Evolutionary conservation across 2,888 invertebrate species (phyloP).

Genomic region (Eupithecia tripunctaria): DNA sequence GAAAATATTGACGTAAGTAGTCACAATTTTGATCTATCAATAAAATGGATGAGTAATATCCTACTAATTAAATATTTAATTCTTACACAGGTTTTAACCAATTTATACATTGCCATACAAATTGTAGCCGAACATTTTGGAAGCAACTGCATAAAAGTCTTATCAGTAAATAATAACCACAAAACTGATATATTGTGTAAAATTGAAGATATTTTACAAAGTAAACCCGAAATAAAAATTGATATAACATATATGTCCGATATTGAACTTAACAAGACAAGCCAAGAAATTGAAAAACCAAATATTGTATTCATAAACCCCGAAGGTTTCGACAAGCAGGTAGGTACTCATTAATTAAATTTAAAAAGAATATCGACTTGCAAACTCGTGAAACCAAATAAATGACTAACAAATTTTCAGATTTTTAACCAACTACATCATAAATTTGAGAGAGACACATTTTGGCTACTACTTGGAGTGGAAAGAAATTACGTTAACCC

Average conservation of each 20-base stretch:
- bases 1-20: conserved; percentile 19
- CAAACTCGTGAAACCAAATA: background rate
- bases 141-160: conserved; percentile 15
- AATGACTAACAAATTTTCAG: conserved; percentile 7
- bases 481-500: conserved; percentile 9
- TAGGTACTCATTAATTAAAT: conserved; percentile 8
- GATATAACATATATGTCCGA: conserved; percentile 10
- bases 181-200: conserved; percentile 2
- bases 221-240: conserved; percentile 18
- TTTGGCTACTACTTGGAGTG: conserved; percentile 14
- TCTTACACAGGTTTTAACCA: conserved; percentile 19
- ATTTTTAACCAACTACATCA: conserved; percentile 16
- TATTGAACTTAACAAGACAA: conserved; percentile 4
- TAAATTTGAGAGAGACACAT: conserved; percentile 16
- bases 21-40: background rate
- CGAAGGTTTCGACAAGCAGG: conserved; percentile 17
- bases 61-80: background rate
- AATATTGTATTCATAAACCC: conserved; percentile 11
- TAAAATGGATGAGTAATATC: background rate
- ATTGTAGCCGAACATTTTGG: conserved; percentile 17
- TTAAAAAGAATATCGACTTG: background rate
- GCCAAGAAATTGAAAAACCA: conserved; percentile 13
- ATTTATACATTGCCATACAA: conserved; percentile 26
- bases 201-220: conserved; percentile 10
- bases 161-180: conserved; percentile 10